Conservation (phyloP, 1,140 invertebrate genomes). For the Diachasma alloeum region DNA sequence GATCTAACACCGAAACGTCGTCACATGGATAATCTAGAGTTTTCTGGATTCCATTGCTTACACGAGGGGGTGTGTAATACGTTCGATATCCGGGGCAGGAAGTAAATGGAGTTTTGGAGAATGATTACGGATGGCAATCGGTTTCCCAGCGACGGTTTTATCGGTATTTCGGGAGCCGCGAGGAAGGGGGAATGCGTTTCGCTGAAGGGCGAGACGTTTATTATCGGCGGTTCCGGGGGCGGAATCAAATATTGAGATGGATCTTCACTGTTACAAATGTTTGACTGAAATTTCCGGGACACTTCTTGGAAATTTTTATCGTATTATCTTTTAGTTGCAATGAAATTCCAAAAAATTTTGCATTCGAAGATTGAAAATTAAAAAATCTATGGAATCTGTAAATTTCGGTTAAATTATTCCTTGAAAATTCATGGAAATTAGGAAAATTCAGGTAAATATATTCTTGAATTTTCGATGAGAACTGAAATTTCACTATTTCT, state of each 20-base stretch:
- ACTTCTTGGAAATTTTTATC: no score
- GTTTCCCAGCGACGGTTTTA: constrained; percentile 8
- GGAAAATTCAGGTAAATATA: no score
- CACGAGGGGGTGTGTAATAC: not conserved
- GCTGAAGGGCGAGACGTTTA: constrained; percentile 2
- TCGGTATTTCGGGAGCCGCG: not conserved
- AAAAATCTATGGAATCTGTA: no score
- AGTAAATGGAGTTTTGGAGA: constrained; percentile 50
- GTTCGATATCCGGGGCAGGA: constrained; percentile 57
- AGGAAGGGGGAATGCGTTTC: not conserved
- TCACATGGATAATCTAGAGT: not conserved
- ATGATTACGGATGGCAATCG: constrained; percentile 29
- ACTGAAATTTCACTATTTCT: no score
- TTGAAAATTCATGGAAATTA: no score
- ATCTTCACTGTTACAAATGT: no score
- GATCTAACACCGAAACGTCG: not conserved
- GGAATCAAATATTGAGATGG: not conserved
- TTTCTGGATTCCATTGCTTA: not conserved
- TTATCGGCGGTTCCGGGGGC: constrained; percentile 6
- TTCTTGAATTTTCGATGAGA: no score
- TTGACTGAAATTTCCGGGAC: no score
- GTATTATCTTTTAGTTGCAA: no score
- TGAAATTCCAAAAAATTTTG: no score
- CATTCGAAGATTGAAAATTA: no score
- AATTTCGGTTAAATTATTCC: no score